Base-by-base conservation (phyloP, 2,113 vertebrate genomes). In the Ceyx cyanopectus region DNA sequence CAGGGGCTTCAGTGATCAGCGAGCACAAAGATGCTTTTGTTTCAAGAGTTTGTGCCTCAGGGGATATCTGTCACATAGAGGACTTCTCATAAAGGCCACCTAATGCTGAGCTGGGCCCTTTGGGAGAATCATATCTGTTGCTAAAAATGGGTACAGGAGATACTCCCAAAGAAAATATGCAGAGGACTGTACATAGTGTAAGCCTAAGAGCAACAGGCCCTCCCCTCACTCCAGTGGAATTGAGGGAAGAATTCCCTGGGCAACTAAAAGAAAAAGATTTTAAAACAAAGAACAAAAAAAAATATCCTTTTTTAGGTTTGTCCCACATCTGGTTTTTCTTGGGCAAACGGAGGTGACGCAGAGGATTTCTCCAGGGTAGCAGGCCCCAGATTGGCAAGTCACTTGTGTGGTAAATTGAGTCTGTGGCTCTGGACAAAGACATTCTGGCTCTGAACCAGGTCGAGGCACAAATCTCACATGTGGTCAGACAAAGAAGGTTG, bases 401-500 rank as follows among this genome's bases (percentile, higher is more conserved):
- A 9, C 17, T 81, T 84, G 26, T 66, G 17, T 23, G 75, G 7
- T 56, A 19, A 62, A 53, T 81, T 30, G 17, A 32, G 21, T 19
- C 21, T 7, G 2, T 70, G 15, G 34, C 74, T 88, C 73, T 61
- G 46, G 22, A 12, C 34, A 61, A n/a, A 67, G 16, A 12, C 7
- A 30, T 37, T 68, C 29, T 60, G 45, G 8, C 72, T 73, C 63
- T 86, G 63, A 43, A 43, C 29, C 14, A 34, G 51, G 48, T n/a
- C 3, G 24, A 29, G 23, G 29, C n/a, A 5, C 34, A 53, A 40
- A 17, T 62, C 43, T 63, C 7, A 2, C 0, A 0, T 58, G 23
- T 24, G 32, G 30, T 14, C 10, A 80, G 40, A 40, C 8, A 2
- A 9, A 8, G 3, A 69, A 72, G 26, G 24, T 41, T 75, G 45